Evolutionary conservation across 2,113 vertebrate genomes (phyloP).

Genomic region (Tetrax tetrax): DNA sequence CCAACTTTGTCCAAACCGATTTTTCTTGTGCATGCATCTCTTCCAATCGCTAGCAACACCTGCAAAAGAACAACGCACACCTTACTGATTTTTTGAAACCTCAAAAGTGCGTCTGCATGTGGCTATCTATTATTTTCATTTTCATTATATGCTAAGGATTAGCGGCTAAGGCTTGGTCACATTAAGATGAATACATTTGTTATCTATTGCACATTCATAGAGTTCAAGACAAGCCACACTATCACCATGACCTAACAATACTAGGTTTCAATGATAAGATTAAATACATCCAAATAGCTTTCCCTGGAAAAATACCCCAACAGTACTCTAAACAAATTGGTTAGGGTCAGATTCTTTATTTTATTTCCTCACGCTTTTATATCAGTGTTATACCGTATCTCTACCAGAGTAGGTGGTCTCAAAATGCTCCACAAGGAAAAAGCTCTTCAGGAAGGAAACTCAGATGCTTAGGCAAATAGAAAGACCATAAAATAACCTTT

Average conservation of each 20-base stretch:
- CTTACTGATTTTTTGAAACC: not conserved
- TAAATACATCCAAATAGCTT: not conserved
- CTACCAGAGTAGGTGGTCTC: not conserved
- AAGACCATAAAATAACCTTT: not conserved
- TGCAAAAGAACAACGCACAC: conserved; percentile 37
- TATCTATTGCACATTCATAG: not conserved
- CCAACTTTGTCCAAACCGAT: conserved; percentile 83
- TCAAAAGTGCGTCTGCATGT: not conserved
- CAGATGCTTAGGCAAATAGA: not conserved
- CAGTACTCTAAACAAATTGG: not conserved
- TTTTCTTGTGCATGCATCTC: conserved; percentile 80
- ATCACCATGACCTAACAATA: not conserved
- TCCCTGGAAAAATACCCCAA: not conserved
- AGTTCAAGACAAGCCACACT: not conserved
- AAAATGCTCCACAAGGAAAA: not conserved
- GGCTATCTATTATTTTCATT: not conserved
- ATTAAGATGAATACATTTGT: not conserved
- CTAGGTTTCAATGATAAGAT: not conserved
- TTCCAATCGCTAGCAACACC: conserved; percentile 84
- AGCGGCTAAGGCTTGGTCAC: not conserved
- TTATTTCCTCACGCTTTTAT: not conserved
- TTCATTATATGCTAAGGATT: not conserved
- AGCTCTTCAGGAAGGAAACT: not conserved
- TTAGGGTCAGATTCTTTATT: not conserved
- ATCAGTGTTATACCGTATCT: not conserved